A percentile compares a stretch with the other conserved stretches of the same genome.
Conservation (phyloP, 2,888 invertebrate genomes). For the Lasius platythorax region DNA sequence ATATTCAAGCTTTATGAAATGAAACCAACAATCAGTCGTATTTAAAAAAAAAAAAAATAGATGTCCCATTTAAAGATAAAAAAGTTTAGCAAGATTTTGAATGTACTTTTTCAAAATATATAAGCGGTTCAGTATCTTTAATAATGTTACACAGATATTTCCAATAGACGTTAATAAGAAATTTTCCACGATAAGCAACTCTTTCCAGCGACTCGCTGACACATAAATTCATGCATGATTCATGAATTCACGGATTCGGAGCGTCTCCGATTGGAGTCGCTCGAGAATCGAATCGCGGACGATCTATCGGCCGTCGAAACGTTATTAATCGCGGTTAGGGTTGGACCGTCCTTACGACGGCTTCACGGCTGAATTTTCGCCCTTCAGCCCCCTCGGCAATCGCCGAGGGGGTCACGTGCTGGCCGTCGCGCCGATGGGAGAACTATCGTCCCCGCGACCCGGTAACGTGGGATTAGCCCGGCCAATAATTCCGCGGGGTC, state of each 20-base stretch:
- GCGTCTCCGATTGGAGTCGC: slow-evolving; percentile 18
- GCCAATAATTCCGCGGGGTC: slow-evolving; percentile 79
- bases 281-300: slow-evolving; percentile 10
- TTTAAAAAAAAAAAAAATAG: not conserved
- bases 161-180: not conserved
- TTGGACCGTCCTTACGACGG: slow-evolving; percentile 56
- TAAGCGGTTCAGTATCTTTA: not conserved
- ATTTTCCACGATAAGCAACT: not conserved
- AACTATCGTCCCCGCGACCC: slow-evolving; percentile 74
- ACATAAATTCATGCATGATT: slow-evolving; percentile 32
- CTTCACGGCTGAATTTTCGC: slow-evolving; percentile 70
- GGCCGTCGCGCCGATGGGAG: slow-evolving; percentile 55
- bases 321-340: slow-evolving; percentile 59
- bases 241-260: slow-evolving; percentile 3
- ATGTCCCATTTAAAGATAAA: not conserved
- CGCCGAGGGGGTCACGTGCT: slow-evolving; percentile 68
- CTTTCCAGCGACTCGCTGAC: not conserved
- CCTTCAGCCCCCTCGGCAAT: slow-evolving; percentile 46
- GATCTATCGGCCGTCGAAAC: slow-evolving; percentile 44
- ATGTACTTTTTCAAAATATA: not conserved
- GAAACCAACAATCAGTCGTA: not conserved
- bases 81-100: not conserved
- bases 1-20: not conserved
- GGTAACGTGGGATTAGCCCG: slow-evolving; percentile 75
- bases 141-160: not conserved